A percentile compares a stretch with the other conserved stretches of the same genome.
Evolutionary conservation across 2,888 invertebrate genomes (phyloP).

Genomic region (Dilophus febrilis): DNA sequence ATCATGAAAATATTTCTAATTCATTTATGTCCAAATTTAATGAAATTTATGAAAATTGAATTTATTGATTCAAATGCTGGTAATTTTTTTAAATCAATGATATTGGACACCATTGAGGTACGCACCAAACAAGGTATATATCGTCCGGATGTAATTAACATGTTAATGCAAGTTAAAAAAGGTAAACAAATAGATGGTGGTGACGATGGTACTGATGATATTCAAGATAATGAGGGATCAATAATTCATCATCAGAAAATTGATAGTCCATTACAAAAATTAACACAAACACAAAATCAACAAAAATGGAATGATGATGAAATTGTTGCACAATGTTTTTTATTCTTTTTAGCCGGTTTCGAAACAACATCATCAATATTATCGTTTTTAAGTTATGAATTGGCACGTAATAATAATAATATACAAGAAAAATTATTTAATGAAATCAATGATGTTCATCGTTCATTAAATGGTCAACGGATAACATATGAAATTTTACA

Average conservation of each 20-base stretch:
- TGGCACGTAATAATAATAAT: conserved; percentile 25
- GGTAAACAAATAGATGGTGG: conserved; percentile 15
- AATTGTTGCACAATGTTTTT: conserved; percentile 31
- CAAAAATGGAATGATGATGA: conserved; percentile 24
- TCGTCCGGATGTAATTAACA: conserved; percentile 25
- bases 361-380: conserved; percentile 32
- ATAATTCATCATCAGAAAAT: conserved; percentile 20
- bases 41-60: conserved; percentile 8
- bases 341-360: conserved; percentile 36
- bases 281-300: conserved; percentile 7
- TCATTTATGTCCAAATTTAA: conserved; percentile 9
- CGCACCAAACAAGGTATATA: background rate
- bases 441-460: conserved; percentile 33
- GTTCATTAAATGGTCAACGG: conserved; percentile 22
- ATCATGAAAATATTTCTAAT: conserved; percentile 9
- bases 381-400: conserved; percentile 25
- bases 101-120: conserved; percentile 1
- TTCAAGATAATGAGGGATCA: too few species aligned
- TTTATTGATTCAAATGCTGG: conserved; percentile 7
- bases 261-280: too few species aligned
- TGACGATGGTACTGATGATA: background rate
- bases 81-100: background rate
- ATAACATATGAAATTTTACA: conserved; percentile 35
- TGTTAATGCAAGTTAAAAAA: conserved; percentile 33
- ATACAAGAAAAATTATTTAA: conserved; percentile 24